A percentile compares a stretch with the other conserved stretches of the same genome.
Evolutionary conservation across 2,888 invertebrate species (phyloP).

Genomic region (Pristionchus fissidentatus): DNA sequence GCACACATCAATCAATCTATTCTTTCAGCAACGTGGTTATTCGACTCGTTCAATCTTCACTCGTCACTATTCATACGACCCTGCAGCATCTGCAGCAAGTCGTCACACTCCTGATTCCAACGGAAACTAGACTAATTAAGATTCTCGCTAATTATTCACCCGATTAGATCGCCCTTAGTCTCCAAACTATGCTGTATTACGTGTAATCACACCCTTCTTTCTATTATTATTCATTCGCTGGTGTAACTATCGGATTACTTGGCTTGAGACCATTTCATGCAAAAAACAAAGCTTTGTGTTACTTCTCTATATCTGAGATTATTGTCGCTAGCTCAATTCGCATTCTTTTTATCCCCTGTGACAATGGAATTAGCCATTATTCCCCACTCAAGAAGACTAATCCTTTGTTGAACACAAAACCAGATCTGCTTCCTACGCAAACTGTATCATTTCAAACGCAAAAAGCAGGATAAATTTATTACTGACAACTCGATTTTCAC

Average conservation of each 20-base stretch:
- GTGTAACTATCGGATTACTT: slow-evolving; percentile 28
- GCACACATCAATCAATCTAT: too few relatives aligned
- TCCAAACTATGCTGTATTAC: slow-evolving; percentile 19
- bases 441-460: too few relatives aligned
- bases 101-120: slow-evolving; percentile 6
- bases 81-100: slow-evolving; percentile 15
- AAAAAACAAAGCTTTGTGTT: slow-evolving; percentile 15
- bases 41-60: slow-evolving; percentile 48
- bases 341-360: slow-evolving; percentile 32
- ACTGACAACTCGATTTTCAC: slow-evolving; percentile 32
- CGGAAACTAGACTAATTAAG: slow-evolving; percentile 32
- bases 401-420: not conserved
- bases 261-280: not conserved
- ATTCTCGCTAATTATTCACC: not conserved
- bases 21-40: slow-evolving; percentile 44
- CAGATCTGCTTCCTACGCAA: slow-evolving; percentile 14
- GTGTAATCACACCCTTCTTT: slow-evolving; percentile 26
- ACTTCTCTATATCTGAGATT: not conserved
- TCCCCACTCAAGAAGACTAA: not conserved
- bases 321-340: slow-evolving; percentile 10
- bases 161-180: not conserved
- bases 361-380: not conserved
- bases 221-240: slow-evolving; percentile 16
- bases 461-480: slow-evolving; percentile 29
- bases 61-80: slow-evolving; percentile 49